Conservation (phyloP, 2,113 vertebrate species). For the Gavia stellata region DNA sequence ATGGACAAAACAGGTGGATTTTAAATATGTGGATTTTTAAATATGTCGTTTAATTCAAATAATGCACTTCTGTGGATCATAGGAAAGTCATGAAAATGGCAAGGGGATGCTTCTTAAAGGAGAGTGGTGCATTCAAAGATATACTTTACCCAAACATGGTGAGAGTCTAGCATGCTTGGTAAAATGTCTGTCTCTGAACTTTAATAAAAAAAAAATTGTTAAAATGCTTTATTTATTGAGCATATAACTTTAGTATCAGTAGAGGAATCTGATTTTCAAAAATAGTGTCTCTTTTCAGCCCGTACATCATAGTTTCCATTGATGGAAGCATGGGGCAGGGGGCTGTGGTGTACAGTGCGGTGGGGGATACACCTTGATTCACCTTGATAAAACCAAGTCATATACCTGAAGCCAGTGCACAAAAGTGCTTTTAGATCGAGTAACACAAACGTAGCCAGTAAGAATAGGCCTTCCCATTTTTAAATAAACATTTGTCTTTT, state of each 20-base stretch:
- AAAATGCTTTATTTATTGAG: neutral
- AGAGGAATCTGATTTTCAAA: neutral
- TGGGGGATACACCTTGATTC: neutral
- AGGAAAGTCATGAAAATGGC: neutral
- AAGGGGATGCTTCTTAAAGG: neutral
- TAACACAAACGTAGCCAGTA: neutral
- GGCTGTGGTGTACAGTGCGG: no score
- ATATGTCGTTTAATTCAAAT: neutral
- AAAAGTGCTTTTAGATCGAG: neutral
- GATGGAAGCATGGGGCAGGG: rapidly evolving
- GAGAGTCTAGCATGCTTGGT: neutral
- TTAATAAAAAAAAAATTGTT: neutral
- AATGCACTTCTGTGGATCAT: neutral
- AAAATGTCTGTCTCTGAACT: neutral
- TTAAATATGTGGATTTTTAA: neutral
- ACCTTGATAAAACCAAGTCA: neutral
- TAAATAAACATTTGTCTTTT: neutral
- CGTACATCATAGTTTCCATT: neutral
- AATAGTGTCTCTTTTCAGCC: neutral
- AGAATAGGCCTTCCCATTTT: neutral
- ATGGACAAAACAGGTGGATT: neutral
- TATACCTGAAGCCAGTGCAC: neutral
- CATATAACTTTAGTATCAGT: neutral
- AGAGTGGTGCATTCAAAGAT: neutral
- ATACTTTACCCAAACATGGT: neutral